A percentile compares a stretch with the other conserved stretches of the same genome.
Evolutionary conservation across 2,888 invertebrate species (phyloP).

Genomic region (Polietes domitor): DNA sequence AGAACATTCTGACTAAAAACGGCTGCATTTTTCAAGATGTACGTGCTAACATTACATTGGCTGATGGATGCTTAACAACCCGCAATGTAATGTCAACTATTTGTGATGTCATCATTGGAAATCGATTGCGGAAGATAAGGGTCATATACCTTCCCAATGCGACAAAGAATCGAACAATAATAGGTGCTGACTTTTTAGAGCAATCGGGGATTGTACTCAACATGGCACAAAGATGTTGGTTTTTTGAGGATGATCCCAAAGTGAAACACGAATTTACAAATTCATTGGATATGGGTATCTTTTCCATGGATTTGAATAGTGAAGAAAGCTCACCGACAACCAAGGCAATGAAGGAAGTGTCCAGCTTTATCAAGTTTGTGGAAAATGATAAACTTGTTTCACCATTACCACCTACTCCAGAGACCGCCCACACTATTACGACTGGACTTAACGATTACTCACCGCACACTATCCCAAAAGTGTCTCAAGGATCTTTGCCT

Average conservation of each 20-base stretch:
- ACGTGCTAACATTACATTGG: constrained; percentile 45
- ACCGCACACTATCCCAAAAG: not conserved
- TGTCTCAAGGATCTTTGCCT: not conserved
- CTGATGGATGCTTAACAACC: constrained; percentile 47
- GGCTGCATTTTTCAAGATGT: constrained; percentile 51
- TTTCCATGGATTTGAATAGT: constrained; percentile 31
- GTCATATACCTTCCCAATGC: constrained; percentile 37
- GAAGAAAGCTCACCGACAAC: constrained; percentile 24
- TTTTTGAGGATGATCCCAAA: constrained; percentile 1
- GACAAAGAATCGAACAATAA: constrained; percentile 29
- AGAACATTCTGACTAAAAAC: constrained; percentile 32
- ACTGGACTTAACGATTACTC: not conserved
- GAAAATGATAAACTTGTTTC: constrained; percentile 23
- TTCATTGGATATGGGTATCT: not conserved
- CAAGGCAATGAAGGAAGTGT: constrained; percentile 26
- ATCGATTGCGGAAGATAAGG: not conserved
- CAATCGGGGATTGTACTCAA: not conserved
- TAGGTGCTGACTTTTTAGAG: constrained; percentile 15
- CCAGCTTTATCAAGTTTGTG: constrained; percentile 20
- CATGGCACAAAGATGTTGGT: constrained; percentile 4
- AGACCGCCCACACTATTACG: not conserved
- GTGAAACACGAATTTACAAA: constrained; percentile 45
- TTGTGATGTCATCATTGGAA: constrained; percentile 19
- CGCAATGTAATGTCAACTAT: constrained; percentile 10
- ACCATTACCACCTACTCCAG: not conserved